Conservation (phyloP, 2,113 vertebrate genomes). For the Octodon degus region DNA sequence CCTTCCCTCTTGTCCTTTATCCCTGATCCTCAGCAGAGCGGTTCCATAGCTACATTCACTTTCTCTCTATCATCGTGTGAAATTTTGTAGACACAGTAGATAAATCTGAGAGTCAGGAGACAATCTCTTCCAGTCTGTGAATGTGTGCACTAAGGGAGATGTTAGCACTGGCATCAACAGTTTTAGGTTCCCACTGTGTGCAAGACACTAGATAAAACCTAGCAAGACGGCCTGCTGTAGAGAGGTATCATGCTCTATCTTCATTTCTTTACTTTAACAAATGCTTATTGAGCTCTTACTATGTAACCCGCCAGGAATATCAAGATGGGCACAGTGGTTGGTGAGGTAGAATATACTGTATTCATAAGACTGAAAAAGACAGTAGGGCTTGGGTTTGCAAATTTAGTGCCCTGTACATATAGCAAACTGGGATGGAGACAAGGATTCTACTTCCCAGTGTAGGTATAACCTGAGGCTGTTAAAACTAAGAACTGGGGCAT, state of each 20-base stretch:
- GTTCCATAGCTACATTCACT: not conserved
- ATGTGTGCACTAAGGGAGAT: not conserved
- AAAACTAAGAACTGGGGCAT: not conserved
- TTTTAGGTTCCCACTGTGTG: not conserved
- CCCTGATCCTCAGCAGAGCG: not conserved
- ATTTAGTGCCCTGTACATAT: not conserved
- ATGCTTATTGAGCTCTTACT: not conserved
- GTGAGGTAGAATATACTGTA: not conserved
- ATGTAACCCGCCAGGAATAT: not conserved
- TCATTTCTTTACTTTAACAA: not conserved
- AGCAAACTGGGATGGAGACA: not conserved
- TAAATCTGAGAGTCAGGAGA: not conserved
- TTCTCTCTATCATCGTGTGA: not conserved
- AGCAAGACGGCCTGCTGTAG: not conserved
- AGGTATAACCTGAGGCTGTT: not conserved
- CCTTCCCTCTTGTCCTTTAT: not conserved
- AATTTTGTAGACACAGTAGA: not conserved
- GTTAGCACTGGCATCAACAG: not conserved
- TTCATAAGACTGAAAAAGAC: not conserved
- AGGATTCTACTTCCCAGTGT: not conserved
- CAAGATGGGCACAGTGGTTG: not conserved
- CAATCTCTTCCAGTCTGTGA: not conserved
- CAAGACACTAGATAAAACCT: not conserved
- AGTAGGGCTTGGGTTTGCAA: not conserved
- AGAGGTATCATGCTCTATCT: not conserved